Conservation (phyloP, 2,888 invertebrate genomes). For the Troides helena region DNA sequence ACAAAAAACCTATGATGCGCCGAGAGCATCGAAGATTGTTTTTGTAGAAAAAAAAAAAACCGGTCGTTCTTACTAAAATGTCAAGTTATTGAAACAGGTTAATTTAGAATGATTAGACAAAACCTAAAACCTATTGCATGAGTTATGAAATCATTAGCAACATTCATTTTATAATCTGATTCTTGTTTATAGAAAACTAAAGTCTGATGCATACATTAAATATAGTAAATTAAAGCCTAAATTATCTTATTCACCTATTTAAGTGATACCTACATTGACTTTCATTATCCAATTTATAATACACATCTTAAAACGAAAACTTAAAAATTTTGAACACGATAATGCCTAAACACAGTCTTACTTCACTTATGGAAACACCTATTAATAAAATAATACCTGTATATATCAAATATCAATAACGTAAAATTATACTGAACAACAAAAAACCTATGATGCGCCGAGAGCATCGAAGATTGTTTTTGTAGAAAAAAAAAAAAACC, state of each 20-base stretch:
- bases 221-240: too few species aligned
- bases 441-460: background rate
- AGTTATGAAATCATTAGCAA: background rate
- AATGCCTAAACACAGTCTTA: background rate
- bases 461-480: background rate
- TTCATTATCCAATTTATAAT: conserved; percentile 67
- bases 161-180: background rate
- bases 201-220: background rate
- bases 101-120: background rate
- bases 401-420: background rate
- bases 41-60: background rate
- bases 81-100: conserved; percentile 3
- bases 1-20: background rate
- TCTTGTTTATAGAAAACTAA: background rate
- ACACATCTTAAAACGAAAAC: too few species aligned
- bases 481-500: background rate
- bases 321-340: too few species aligned
- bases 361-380: too few species aligned
- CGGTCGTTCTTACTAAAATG: conserved; percentile 3
- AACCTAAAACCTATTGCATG: background rate
- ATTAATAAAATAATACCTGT: background rate
- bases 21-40: background rate
- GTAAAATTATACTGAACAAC: background rate
- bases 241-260: background rate
- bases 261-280: conserved; percentile 59